Percentiles rank a stretch among this genome's conserved stretches.
These are phyloP conservation scores for Notamacropus eugenii DNA, from an alignment of 2,797 vertebrate species.

Conservation along the genomic window DNA sequence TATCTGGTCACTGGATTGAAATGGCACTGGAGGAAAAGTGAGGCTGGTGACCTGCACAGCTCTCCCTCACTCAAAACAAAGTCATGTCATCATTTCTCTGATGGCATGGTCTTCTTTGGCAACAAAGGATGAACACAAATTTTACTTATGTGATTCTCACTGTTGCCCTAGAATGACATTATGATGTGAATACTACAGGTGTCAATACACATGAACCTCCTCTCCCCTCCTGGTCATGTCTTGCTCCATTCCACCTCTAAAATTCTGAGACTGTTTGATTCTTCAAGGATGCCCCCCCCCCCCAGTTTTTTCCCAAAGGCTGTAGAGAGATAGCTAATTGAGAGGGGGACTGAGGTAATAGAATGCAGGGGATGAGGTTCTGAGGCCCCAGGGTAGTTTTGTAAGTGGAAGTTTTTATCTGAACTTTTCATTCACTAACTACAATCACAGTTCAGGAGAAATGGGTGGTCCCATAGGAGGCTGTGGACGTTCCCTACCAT, in stretches of 20 bases:
- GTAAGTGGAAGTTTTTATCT: neutral
- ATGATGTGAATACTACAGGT: too few species aligned
- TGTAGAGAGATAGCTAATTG: neutral
- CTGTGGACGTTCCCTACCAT: neutral
- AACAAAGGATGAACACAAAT: too few species aligned
- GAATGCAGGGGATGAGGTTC: neutral
- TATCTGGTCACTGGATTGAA: too few species aligned
- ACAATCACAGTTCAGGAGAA: neutral
- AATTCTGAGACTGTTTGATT: neutral
- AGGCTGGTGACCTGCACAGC: too few species aligned
- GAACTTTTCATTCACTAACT: neutral
- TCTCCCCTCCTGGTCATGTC: too few species aligned
- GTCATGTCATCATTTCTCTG: too few species aligned
- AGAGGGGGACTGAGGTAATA: neutral
- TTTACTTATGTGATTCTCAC: too few species aligned
- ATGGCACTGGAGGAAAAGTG: too few species aligned
- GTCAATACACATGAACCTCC: too few species aligned
- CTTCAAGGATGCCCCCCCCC: neutral
- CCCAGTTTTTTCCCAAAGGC: neutral
- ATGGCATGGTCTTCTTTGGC: too few species aligned
- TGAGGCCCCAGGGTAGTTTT: neutral
- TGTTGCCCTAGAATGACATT: too few species aligned
- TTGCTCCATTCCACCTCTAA: neutral
- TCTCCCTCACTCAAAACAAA: too few species aligned
- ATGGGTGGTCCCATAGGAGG: neutral